Conservation (phyloP, 2,113 vertebrate species). For the Urocitellus parryii region DNA sequence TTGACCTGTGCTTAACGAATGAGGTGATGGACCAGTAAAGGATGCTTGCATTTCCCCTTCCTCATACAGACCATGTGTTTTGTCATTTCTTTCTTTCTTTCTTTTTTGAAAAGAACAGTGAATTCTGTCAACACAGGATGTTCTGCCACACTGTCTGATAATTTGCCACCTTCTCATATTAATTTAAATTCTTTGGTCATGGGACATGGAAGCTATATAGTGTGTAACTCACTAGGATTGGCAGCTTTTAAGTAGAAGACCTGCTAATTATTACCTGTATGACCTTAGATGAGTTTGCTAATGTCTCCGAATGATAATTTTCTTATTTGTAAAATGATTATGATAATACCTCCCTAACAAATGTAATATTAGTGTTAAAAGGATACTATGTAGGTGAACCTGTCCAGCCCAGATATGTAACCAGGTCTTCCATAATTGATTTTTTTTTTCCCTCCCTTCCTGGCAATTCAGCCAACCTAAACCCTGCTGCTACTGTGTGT, state of each 20-base stretch:
- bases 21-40: background rate
- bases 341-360: background rate
- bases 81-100: background rate
- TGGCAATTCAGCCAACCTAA: background rate
- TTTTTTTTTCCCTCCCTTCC: background rate
- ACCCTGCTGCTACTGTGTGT: background rate
- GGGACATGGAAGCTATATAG: background rate
- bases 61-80: background rate
- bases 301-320: conserved; percentile 1
- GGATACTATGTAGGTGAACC: background rate
- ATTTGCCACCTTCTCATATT: background rate
- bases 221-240: background rate
- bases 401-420: background rate
- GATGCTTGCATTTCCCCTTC: background rate
- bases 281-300: conserved; percentile 8
- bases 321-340: conserved; percentile 35
- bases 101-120: background rate
- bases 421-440: background rate
- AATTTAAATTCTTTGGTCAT: background rate
- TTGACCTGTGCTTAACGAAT: background rate
- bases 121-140: background rate
- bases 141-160: background rate
- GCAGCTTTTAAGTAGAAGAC: background rate
- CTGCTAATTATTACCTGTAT: background rate
- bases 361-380: background rate